A percentile compares a stretch with the other conserved stretches of the same genome.
Conservation (phyloP, 2,797 vertebrate species). For the Neosilurus mollespiculum region DNA sequence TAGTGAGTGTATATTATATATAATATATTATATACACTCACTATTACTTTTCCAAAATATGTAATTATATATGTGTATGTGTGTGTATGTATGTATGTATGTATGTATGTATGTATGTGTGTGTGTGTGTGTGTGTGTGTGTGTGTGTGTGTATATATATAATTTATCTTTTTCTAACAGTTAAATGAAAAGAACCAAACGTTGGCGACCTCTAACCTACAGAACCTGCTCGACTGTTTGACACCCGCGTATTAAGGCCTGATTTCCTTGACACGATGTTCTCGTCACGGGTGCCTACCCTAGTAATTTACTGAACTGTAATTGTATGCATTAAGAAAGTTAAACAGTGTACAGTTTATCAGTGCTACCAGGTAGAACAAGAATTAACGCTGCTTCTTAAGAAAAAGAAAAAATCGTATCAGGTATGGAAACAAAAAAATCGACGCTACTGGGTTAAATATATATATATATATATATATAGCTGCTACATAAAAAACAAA, state of each 20-base stretch:
- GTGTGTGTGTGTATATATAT: no score
- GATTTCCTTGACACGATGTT: neutral
- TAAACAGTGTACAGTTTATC: neutral
- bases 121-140: no score
- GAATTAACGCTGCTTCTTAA: no score
- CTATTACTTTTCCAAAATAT: no score
- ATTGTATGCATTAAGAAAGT: neutral
- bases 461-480: no score
- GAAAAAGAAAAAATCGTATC: neutral
- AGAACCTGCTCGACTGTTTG: neutral
- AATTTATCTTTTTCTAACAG: neutral
- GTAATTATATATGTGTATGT: no score
- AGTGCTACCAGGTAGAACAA: neutral
- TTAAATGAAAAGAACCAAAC: neutral
- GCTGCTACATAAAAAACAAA: no score
- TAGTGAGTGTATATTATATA: no score
- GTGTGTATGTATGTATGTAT: no score
- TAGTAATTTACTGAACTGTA: neutral
- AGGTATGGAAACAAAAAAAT: neutral
- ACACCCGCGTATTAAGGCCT: neutral
- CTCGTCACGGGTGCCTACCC: neutral
- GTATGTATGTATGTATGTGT: no score
- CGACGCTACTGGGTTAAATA: neutral
- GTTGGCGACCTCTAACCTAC: neutral
- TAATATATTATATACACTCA: no score